Evolutionary conservation across 2,888 invertebrate species (phyloP).

Genomic region (Mantis religiosa): DNA sequence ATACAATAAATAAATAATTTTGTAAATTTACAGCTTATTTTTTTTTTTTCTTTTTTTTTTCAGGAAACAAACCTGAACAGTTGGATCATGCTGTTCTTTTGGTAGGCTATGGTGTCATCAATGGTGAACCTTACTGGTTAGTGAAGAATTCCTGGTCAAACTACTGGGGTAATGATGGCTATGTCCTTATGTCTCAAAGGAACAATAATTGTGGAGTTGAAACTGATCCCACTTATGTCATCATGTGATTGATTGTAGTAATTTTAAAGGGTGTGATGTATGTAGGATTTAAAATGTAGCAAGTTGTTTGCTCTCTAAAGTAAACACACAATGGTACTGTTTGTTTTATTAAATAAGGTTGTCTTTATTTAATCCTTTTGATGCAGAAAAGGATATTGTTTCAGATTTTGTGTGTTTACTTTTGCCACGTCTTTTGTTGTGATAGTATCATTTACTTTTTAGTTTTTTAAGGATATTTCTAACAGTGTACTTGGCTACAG

Average conservation of each 20-base stretch:
- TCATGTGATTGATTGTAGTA: constrained; percentile 19
- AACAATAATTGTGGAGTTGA: constrained; percentile 93
- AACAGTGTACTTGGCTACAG: too few relatives aligned
- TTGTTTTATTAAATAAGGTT: background rate
- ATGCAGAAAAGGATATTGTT: too few relatives aligned
- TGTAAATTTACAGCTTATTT: too few relatives aligned
- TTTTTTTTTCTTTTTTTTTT: constrained; percentile 34
- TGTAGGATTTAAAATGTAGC: background rate
- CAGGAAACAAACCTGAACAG: constrained; percentile 71
- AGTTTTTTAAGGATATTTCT: too few relatives aligned
- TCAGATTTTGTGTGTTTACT: too few relatives aligned
- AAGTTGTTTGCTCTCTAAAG: background rate
- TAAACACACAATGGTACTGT: background rate
- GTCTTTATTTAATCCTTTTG: too few relatives aligned
- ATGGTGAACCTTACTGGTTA: constrained; percentile 85
- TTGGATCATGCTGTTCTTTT: constrained; percentile 92
- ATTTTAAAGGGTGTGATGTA: background rate
- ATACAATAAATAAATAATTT: too few relatives aligned
- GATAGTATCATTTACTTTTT: too few relatives aligned
- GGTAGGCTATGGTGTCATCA: constrained; percentile 83
- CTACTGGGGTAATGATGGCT: constrained; percentile 95
- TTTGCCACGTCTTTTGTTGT: too few relatives aligned
- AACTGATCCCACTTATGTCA: constrained; percentile 79
- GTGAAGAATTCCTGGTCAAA: constrained; percentile 97
- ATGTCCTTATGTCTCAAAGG: constrained; percentile 82